Conservation (phyloP, 2,888 invertebrate genomes). For the Agapostemon virescens region DNA sequence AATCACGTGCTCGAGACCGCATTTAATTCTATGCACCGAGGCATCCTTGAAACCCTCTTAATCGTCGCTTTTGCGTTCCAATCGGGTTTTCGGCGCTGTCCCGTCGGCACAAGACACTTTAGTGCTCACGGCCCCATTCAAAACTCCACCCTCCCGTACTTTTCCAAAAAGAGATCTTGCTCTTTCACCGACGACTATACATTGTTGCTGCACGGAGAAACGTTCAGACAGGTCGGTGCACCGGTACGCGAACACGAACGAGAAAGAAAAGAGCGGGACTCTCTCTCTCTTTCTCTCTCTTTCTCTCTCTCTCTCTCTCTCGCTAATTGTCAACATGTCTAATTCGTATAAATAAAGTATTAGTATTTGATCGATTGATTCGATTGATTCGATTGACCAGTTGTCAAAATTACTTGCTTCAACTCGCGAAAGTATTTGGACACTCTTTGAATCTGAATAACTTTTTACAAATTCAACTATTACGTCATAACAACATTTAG, state of each 20-base stretch:
- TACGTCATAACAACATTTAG: no score
- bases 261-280: no score
- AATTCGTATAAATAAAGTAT: no score
- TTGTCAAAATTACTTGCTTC: no score
- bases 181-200: not conserved
- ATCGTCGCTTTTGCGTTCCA: conserved; percentile 23
- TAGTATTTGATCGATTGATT: no score
- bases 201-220: not conserved
- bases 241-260: not conserved
- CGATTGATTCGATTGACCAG: no score
- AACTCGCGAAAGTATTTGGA: no score
- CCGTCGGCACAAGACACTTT: conserved; percentile 4
- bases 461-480: no score
- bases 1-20: conserved; percentile 40
- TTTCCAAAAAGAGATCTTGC: not conserved
- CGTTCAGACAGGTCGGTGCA: not conserved
- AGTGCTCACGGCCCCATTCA: not conserved
- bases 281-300: no score
- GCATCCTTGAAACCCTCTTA: conserved; percentile 39
- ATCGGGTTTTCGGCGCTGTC: not conserved
- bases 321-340: no score
- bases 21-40: conserved; percentile 47
- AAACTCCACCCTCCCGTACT: not conserved
- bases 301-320: no score
- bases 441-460: no score